These are phyloP conservation scores for Dipodomys merriami DNA, from an alignment of 2,113 vertebrate species.

Conservation along the genomic window DNA sequence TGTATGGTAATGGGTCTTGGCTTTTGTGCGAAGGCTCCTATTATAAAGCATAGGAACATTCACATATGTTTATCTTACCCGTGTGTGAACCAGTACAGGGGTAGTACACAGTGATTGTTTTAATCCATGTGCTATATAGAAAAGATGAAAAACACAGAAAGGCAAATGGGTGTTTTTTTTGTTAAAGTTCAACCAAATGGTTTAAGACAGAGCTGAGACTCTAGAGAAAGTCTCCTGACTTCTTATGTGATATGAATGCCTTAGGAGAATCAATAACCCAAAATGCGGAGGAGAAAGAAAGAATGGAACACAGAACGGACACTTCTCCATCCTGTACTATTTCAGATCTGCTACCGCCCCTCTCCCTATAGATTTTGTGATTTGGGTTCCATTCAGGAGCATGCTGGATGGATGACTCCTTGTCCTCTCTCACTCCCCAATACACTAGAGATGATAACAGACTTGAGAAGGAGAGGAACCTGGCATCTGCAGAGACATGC, in stretches of 20 bases:
- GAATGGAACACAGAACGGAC: not conserved
- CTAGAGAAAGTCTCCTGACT: not conserved
- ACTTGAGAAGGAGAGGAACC: not conserved
- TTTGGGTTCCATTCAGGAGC: conserved; percentile 34
- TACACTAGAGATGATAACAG: not conserved
- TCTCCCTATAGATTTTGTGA: not conserved
- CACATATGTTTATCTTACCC: not conserved
- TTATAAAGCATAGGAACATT: not conserved
- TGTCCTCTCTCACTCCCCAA: not conserved
- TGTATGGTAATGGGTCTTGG: not conserved
- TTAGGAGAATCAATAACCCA: not conserved
- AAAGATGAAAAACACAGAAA: conserved; percentile 11
- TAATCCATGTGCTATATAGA: not conserved
- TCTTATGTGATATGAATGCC: not conserved
- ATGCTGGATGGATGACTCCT: not conserved
- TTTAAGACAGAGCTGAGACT: not conserved
- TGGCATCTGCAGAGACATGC: conserved; percentile 2
- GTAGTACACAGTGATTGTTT: not conserved
- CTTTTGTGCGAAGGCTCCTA: not conserved
- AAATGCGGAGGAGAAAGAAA: not conserved
- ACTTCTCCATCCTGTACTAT: not conserved
- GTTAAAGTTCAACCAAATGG: not conserved
- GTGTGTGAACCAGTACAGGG: not conserved
- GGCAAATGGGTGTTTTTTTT: not conserved
- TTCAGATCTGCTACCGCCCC: not conserved